phyloP scores from a whole-genome alignment of 2,113 vertebrate species.

The Nasalis larvatus region DNA sequence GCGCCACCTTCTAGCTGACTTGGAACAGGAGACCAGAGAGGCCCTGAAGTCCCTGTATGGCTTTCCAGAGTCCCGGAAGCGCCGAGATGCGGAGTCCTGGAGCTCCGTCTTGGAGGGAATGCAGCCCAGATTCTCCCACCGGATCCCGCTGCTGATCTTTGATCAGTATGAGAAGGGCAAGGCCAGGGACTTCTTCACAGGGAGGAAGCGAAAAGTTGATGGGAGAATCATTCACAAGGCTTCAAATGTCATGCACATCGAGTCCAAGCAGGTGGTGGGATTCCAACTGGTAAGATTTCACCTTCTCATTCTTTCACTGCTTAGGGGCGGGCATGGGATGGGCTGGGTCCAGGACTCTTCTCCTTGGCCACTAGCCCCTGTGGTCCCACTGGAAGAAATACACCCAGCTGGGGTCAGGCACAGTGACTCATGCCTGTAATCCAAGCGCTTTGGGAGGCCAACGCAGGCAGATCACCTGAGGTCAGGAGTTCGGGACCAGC shows the following conservation, averaged over 20 bases:
- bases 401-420: no score
- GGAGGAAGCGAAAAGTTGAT: conserved; percentile 80
- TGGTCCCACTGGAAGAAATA: not conserved
- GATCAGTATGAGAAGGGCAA: conserved; percentile 41
- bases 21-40: conserved; percentile 83
- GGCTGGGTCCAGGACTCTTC: not conserved
- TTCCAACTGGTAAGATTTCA: conserved; percentile 86
- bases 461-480: no score
- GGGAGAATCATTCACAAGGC: conserved; percentile 81
- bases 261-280: conserved; percentile 83
- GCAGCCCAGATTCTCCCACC: conserved; percentile 64
- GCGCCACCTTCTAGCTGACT: conserved; percentile 81
- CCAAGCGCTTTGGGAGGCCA: no score
- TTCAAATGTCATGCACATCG: conserved; percentile 77
- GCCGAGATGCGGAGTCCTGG: conserved; percentile 67
- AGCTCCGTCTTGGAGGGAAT: not conserved
- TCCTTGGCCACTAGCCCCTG: not conserved
- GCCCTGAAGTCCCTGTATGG: conserved; percentile 83
- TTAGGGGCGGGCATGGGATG: rapidly evolving
- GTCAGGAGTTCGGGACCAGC: no score
- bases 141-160: conserved; percentile 80
- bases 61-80: conserved; percentile 79
- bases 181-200: conserved; percentile 74
- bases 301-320: not conserved
- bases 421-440: no score